Percentiles rank a stretch among this genome's conserved stretches.
These are phyloP conservation scores for Otus sunia DNA, from an alignment of 2,113 vertebrate genomes.

Conservation along the genomic window DNA sequence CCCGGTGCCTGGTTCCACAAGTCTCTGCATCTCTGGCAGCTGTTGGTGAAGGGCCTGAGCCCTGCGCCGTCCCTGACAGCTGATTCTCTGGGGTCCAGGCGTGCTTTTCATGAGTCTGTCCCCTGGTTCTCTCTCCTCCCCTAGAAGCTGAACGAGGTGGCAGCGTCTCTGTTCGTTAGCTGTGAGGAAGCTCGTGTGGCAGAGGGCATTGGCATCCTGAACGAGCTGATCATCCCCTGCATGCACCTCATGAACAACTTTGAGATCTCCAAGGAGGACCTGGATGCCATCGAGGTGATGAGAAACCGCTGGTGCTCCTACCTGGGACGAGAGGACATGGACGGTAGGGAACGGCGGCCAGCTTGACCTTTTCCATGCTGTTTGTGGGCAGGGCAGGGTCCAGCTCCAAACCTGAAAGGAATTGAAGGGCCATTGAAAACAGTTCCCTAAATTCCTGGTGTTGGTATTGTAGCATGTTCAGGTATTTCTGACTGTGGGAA, in stretches of 20 bases:
- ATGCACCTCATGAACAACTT: conserved; percentile 90
- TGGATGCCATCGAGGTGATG: conserved; percentile 87
- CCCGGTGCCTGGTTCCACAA: not conserved
- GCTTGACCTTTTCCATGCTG: not conserved
- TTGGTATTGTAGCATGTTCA: not conserved
- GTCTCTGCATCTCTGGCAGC: not conserved
- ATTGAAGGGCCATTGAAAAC: not conserved
- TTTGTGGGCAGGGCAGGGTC: not conserved
- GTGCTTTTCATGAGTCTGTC: not conserved
- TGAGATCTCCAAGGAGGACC: conserved; percentile 82
- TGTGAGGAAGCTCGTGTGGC: conserved; percentile 79
- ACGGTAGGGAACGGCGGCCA: conserved; percentile 69
- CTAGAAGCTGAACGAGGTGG: conserved; percentile 89
- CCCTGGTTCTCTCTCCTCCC: not conserved
- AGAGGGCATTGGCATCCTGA: conserved; percentile 86
- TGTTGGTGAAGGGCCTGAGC: not conserved
- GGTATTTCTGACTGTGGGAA: not conserved
- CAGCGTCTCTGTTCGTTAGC: conserved; percentile 84
- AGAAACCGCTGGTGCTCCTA: conserved; percentile 94
- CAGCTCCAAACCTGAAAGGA: not conserved
- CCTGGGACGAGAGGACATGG: conserved; percentile 86
- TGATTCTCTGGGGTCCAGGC: not conserved
- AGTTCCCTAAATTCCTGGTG: not conserved
- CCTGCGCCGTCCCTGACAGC: not conserved
- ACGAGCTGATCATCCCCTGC: conserved; percentile 91